phyloP scores from a whole-genome alignment of 2,888 invertebrate species.

The Limnephilus auricula region DNA sequence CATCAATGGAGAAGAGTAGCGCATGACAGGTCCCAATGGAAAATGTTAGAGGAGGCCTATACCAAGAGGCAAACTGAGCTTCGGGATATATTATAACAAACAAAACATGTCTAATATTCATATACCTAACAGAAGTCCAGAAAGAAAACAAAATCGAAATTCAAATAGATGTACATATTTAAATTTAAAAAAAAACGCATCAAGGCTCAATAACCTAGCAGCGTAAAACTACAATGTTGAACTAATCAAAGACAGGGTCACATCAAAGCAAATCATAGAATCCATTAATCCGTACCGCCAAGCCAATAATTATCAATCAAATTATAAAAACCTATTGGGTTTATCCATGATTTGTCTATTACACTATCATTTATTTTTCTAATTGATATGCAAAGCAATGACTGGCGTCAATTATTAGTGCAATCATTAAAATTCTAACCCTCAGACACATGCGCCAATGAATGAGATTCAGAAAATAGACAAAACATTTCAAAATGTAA shows the following conservation, averaged over 20 bases:
- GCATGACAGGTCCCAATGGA: no score
- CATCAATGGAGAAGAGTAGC: no score
- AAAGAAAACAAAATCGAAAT: no score
- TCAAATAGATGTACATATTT: no score
- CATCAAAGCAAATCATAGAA: not conserved
- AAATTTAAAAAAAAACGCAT: no score
- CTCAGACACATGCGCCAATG: not conserved
- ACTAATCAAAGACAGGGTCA: not conserved
- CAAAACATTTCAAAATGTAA: no score
- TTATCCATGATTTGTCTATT: not conserved
- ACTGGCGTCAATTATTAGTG: not conserved
- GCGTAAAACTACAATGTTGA: not conserved
- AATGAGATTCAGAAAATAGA: no score
- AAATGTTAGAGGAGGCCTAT: no score
- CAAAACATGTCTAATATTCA: no score
- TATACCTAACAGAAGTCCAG: no score
- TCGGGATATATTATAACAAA: no score
- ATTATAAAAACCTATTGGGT: not conserved
- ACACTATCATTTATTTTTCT: not conserved
- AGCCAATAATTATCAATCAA: not conserved
- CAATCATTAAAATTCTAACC: not conserved
- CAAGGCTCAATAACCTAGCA: not conserved
- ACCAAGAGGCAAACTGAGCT: no score
- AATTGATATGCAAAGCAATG: not conserved
- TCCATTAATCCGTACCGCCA: not conserved